Percentiles rank a stretch among this genome's conserved stretches.
These are phyloP conservation scores for Acrocephalus kingi DNA, from an alignment of 2,113 vertebrate species.

Conservation along the genomic window DNA sequence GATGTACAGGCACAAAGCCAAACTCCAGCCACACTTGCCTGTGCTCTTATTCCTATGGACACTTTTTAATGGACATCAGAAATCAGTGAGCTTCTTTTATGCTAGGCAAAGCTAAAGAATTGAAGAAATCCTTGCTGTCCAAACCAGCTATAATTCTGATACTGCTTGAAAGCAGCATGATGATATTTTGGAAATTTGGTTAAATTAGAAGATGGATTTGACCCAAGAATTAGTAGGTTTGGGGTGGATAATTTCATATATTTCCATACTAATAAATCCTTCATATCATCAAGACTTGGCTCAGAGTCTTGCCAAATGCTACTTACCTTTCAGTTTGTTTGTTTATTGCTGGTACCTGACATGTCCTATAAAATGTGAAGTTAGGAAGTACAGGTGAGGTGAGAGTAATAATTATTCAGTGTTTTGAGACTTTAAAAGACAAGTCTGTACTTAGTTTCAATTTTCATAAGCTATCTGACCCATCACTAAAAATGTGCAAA, in stretches of 20 bases:
- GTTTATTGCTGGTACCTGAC: background rate
- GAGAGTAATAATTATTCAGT: background rate
- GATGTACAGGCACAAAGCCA: background rate
- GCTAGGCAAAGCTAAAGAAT: background rate
- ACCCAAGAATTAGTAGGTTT: background rate
- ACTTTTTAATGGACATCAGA: background rate
- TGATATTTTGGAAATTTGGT: background rate
- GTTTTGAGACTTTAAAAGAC: background rate
- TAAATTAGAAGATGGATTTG: background rate
- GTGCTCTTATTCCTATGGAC: background rate
- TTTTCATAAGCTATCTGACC: background rate
- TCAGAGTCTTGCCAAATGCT: background rate
- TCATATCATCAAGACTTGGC: background rate
- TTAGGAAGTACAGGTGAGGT: background rate
- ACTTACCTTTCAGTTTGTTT: background rate
- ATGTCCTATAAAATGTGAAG: background rate
- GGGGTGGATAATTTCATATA: background rate
- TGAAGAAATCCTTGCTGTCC: background rate
- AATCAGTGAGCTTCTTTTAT: background rate
- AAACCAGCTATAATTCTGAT: background rate
- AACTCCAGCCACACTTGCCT: background rate
- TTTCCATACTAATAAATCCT: background rate
- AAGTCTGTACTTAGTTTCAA: background rate
- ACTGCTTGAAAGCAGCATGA: background rate
- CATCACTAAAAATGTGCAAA: background rate